Percentiles rank a stretch among this genome's conserved stretches.
These are phyloP conservation scores for Alexandromys fortis DNA, from an alignment of 2,113 vertebrate genomes.

Conservation along the genomic window DNA sequence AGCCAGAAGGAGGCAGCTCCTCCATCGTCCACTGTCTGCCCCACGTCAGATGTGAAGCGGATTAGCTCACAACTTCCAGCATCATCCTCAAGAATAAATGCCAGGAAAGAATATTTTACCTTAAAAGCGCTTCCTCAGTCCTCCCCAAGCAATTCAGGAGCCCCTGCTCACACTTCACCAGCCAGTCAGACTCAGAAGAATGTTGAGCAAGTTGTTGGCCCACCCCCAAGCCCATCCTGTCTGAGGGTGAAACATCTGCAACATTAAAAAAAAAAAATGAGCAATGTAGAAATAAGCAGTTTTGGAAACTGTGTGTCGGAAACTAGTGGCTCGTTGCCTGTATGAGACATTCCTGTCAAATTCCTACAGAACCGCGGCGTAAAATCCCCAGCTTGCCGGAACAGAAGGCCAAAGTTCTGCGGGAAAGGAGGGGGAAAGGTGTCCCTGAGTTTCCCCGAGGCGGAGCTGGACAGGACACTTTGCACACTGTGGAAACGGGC, in stretches of 20 bases:
- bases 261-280: background rate
- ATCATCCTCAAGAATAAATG: background rate
- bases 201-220: background rate
- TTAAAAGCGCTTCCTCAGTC: background rate
- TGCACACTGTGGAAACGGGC: fast-evolving
- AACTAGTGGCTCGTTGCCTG: background rate
- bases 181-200: background rate
- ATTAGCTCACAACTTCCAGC: background rate
- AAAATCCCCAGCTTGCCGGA: background rate
- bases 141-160: background rate
- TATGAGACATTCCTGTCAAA: background rate
- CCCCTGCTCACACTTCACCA: background rate
- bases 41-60: background rate
- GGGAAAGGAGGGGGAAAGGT: background rate
- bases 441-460: background rate
- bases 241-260: background rate
- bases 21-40: fast-evolving
- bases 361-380: background rate
- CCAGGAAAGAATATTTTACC: background rate
- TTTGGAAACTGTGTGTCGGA: background rate
- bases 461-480: background rate
- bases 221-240: background rate
- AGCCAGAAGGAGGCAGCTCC: background rate
- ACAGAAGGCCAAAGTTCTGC: background rate
- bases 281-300: background rate